Evolutionary conservation across 92 coral and sea anemone species (phyloP).

Genomic region (Bergia sp.): DNA sequence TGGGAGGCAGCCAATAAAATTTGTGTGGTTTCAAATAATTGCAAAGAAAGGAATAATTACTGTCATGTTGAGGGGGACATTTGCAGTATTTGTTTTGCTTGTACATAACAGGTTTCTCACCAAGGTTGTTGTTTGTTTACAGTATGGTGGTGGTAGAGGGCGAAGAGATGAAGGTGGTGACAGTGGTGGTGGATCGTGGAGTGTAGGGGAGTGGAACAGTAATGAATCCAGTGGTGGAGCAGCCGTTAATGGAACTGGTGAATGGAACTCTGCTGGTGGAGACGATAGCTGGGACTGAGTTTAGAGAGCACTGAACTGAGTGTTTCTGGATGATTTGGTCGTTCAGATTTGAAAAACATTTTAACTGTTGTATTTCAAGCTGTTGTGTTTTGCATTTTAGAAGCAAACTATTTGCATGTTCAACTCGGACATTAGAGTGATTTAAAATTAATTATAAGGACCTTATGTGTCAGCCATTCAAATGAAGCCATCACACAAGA

Average conservation of each 20-base stretch:
- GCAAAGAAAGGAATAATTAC: too few relatives aligned
- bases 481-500: background rate
- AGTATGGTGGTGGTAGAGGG: constrained; percentile 45
- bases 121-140: background rate
- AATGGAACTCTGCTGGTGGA: constrained; percentile 43
- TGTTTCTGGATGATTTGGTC: background rate
- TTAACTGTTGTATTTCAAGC: background rate
- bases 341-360: background rate
- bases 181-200: constrained; percentile 41
- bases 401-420: background rate
- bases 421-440: background rate
- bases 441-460: background rate
- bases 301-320: background rate
- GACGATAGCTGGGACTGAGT: constrained; percentile 39
- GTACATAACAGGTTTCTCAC: background rate
- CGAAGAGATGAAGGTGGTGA: constrained; percentile 28
- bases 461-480: background rate
- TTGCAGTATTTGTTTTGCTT: background rate
- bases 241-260: constrained; percentile 57
- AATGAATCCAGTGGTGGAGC: constrained; percentile 45
- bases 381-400: constrained; percentile 19
- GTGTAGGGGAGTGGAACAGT: constrained; percentile 61
- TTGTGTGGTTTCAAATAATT: too few relatives aligned
- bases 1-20: background rate
- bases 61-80: background rate